phyloP scores from a whole-genome alignment of 2,888 invertebrate genomes.

The Caenorhabditis parvicauda region DNA sequence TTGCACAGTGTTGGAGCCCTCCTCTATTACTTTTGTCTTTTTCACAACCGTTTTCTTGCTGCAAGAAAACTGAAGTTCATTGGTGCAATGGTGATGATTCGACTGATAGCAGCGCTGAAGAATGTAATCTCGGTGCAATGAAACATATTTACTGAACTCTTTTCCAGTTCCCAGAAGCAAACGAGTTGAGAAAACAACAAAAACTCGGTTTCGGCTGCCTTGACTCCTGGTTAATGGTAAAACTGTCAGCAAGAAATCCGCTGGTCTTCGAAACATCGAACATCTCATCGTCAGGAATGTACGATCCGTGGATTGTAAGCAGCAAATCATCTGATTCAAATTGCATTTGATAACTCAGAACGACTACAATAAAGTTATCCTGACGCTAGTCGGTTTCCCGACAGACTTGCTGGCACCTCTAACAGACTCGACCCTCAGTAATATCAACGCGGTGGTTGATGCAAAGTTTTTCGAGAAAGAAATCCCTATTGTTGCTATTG shows the following conservation, averaged over 20 bases:
- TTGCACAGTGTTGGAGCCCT: no score
- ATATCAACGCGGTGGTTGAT: constrained; percentile 73
- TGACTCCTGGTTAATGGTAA: constrained; percentile 89
- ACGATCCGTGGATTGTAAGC: constrained; percentile 79
- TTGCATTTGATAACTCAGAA: constrained; percentile 63
- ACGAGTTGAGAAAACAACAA: constrained; percentile 72
- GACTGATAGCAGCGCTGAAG: constrained; percentile 47
- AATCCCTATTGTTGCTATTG: constrained; percentile 78
- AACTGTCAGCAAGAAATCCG: constrained; percentile 61
- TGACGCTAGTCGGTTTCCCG: constrained; percentile 76
- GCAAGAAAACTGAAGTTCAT: constrained; percentile 74
- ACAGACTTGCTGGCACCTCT: constrained; percentile 73
- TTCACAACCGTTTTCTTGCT: constrained; percentile 79
- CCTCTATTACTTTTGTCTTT: no score
- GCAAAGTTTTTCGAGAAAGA: constrained; percentile 74
- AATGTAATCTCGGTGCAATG: constrained; percentile 8
- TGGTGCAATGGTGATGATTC: constrained; percentile 52
- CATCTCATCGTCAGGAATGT: constrained; percentile 87
- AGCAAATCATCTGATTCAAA: not conserved
- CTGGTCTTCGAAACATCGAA: constrained; percentile 84
- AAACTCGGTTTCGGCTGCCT: constrained; percentile 76
- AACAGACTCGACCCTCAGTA: constrained; percentile 28
- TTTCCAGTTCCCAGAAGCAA: no score
- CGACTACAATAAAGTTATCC: constrained; percentile 78
- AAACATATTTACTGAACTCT: not conserved